Percentiles rank a stretch among this genome's conserved stretches.
Conservation (phyloP, 2,113 vertebrate genomes). For the Phoxinus phoxinus region DNA sequence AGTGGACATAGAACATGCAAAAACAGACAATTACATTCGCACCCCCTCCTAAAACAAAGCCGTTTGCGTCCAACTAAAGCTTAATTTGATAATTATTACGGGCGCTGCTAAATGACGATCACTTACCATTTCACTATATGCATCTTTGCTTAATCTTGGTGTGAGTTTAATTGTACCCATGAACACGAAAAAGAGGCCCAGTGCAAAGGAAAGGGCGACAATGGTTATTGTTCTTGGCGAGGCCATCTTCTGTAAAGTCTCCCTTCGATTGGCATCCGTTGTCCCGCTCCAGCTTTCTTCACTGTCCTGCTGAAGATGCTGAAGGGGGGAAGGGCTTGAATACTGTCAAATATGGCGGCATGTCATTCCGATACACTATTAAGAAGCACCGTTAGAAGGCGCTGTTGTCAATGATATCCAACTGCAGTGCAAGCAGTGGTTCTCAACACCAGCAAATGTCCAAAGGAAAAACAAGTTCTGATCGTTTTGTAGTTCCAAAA, state of each 20-base stretch:
- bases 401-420: neutral
- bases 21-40: neutral
- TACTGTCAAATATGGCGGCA: constrained; percentile 55
- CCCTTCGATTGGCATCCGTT: constrained; percentile 50
- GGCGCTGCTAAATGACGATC: neutral
- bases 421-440: neutral
- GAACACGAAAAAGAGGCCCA: constrained; percentile 96
- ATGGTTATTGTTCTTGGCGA: constrained; percentile 93
- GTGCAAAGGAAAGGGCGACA: constrained; percentile 89
- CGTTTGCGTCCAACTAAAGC: neutral
- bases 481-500: neutral
- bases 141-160: constrained; percentile 94
- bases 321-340: constrained; percentile 68
- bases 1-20: neutral
- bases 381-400: neutral
- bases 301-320: constrained; percentile 58
- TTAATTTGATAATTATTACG: neutral
- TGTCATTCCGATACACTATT: constrained; percentile 30
- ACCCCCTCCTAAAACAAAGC: constrained; percentile 14
- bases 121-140: constrained; percentile 98
- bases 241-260: constrained; percentile 79
- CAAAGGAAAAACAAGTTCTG: neutral
- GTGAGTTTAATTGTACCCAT: constrained; percentile 98
- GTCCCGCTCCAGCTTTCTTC: constrained; percentile 41
- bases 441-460: neutral